Base-by-base conservation (phyloP, 2,113 vertebrate genomes). In the Bufo gargarizans region DNA sequence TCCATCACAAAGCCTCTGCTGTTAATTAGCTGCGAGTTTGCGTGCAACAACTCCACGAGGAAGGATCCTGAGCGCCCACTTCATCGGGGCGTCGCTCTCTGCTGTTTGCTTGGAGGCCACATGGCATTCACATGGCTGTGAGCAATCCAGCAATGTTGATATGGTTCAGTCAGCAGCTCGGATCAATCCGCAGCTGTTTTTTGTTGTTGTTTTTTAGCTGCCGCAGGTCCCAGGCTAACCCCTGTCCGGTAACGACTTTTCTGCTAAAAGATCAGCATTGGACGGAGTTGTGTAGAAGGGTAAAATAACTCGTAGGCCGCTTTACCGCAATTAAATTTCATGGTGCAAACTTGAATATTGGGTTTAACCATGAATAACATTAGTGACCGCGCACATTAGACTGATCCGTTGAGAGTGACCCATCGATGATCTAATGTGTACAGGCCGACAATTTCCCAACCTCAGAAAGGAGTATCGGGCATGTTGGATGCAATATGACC, bases 81-180 rank as follows among this genome's bases (percentile, higher is more conserved):
- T 91, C 90, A 77, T 90, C 81, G 65, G 86, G 4, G 19, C 17
- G 85, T 84, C 71, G 4, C 61, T 71, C 22, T 92, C 84, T 89
- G 89, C 90, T 90, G 87, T 33, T 88, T 69, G 83, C 53, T 88
- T 56, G 61, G 58, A 65, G 4, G 0, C 19, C 6, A 0, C 63
- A 0, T 83, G 72, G 85, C 82, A 71, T 19, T 81, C 77, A 59
- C 78, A 22, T 88, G 69, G 61, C 86, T 89, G 14, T 71, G 84
- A 90, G 89, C 6, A 58, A n/a, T 76, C n/a, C 16, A 0, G 77
- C 50, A 50, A 0, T 1, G 84, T 20, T 79, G 89, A 86, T 45
- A 74, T 61, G 4, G 12, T 77, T 90, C 56, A 71, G 22, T 47
- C 88, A 65, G 53, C 65, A 83, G 53, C 81, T 74, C 12, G 17